Conservation (phyloP, 2,113 vertebrate species). For the Pao palembangensis region DNA sequence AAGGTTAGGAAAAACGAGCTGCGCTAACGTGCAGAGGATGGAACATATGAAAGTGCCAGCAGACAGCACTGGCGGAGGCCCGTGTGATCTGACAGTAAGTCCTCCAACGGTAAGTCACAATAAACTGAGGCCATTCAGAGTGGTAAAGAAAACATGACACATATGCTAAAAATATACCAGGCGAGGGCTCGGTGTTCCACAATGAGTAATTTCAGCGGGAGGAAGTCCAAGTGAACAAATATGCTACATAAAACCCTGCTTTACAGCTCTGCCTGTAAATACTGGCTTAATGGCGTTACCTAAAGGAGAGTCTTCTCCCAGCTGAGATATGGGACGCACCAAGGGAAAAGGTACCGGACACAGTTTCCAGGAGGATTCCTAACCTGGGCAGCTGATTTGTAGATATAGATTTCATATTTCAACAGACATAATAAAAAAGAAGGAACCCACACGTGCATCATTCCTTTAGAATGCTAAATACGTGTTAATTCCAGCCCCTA, state of each 20-base stretch:
- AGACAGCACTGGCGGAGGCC: constrained; percentile 45
- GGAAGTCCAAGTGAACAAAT: constrained; percentile 30
- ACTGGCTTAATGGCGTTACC: not conserved
- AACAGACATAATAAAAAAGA: not conserved
- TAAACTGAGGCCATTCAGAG: constrained; percentile 55
- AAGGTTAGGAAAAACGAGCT: constrained; percentile 17
- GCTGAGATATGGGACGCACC: too few relatives aligned
- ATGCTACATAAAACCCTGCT: constrained; percentile 13
- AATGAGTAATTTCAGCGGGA: constrained; percentile 46
- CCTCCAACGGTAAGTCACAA: constrained; percentile 50
- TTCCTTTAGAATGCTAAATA: constrained; percentile 10
- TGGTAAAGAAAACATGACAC: constrained; percentile 65
- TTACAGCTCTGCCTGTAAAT: constrained; percentile 9
- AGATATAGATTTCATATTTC: too few relatives aligned
- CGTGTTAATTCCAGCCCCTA: not conserved
- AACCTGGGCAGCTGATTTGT: too few relatives aligned
- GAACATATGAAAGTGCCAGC: constrained; percentile 53
- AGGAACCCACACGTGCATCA: not conserved
- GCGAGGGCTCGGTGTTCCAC: constrained; percentile 49
- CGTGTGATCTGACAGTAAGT: constrained; percentile 49
- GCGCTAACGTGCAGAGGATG: constrained; percentile 16
- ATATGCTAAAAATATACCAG: constrained; percentile 58
- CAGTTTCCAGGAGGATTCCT: not conserved
- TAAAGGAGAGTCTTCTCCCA: not conserved
- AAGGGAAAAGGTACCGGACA: too few relatives aligned